A percentile compares a stretch with the other conserved stretches of the same genome.
phyloP scores from a whole-genome alignment of 2,113 vertebrate genomes.

The Odocoileus hemionus region DNA sequence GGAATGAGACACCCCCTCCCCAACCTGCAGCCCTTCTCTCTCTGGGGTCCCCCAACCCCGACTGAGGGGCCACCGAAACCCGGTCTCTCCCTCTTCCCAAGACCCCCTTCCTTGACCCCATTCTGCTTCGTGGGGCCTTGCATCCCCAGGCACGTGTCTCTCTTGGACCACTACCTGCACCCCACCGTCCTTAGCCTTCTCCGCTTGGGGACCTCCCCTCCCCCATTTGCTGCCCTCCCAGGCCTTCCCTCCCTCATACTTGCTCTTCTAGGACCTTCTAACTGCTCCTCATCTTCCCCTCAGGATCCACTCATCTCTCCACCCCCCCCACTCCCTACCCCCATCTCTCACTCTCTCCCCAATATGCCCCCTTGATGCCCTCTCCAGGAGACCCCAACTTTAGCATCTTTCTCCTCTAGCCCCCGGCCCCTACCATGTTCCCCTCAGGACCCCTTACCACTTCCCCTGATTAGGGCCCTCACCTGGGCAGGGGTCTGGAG shows the following conservation, averaged over 20 bases:
- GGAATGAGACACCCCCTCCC: conserved; percentile 39
- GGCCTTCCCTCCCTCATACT: not conserved
- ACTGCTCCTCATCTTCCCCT: not conserved
- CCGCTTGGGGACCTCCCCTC: not conserved
- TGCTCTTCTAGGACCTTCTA: not conserved
- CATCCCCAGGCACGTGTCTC: not conserved
- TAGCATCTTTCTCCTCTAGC: not conserved
- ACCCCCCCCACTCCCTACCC: not conserved
- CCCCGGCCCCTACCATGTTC: not conserved
- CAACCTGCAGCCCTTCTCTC: not conserved
- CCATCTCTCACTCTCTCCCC: not conserved
- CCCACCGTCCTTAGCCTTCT: not conserved
- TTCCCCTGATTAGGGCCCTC: not conserved
- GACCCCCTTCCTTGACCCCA: not conserved
- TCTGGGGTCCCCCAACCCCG: not conserved
- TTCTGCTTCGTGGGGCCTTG: not conserved
- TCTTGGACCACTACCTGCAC: not conserved
- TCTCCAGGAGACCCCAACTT: not conserved
- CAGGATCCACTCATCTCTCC: not conserved
- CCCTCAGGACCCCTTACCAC: too few relatives aligned
- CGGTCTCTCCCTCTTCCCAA: not conserved
- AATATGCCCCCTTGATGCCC: not conserved
- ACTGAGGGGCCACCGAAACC: not conserved
- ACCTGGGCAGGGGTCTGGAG: not conserved
- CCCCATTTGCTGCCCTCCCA: not conserved